These are phyloP conservation scores for Penaeus indicus DNA, from an alignment of 1,140 invertebrate genomes.

Conservation along the genomic window DNA sequence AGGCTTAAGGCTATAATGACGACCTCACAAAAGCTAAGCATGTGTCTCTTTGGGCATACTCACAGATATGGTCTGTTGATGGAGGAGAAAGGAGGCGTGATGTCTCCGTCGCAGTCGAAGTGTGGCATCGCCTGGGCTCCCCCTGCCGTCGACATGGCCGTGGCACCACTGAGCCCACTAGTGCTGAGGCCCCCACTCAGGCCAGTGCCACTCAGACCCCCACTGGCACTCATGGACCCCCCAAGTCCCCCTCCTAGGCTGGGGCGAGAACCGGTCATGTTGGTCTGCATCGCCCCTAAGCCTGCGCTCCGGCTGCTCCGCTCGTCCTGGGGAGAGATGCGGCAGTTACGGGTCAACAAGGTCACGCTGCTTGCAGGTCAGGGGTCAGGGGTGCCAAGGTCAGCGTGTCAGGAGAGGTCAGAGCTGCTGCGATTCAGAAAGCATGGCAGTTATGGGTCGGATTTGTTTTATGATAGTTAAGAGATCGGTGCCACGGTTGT, in stretches of 20 bases:
- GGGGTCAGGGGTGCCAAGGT: not conserved
- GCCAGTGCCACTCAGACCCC: conserved; percentile 19
- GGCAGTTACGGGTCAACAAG: conserved; percentile 33
- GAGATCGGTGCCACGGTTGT: no score
- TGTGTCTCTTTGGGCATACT: not conserved
- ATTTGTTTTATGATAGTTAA: no score
- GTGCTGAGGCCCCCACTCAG: conserved; percentile 41
- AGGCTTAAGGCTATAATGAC: not conserved
- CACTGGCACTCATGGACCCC: conserved; percentile 29
- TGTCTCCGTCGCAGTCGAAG: conserved; percentile 52
- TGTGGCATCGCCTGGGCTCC: conserved; percentile 36
- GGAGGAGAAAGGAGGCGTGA: conserved; percentile 53
- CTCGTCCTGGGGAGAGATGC: conserved; percentile 27
- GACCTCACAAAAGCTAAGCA: not conserved
- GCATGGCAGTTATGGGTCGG: no score
- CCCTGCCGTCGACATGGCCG: conserved; percentile 15
- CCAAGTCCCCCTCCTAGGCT: conserved; percentile 38
- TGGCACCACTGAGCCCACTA: conserved; percentile 41
- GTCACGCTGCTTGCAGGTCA: no score
- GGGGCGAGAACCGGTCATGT: conserved; percentile 43
- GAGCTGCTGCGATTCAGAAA: no score
- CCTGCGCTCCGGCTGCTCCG: not conserved
- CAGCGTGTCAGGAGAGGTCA: no score
- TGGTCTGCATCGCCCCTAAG: conserved; percentile 19
- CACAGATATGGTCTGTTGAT: conserved; percentile 59